A percentile compares a stretch with the other conserved stretches of the same genome.
These are phyloP conservation scores for Jacana jacana DNA, from an alignment of 2,113 vertebrate species.

Conservation along the genomic window DNA sequence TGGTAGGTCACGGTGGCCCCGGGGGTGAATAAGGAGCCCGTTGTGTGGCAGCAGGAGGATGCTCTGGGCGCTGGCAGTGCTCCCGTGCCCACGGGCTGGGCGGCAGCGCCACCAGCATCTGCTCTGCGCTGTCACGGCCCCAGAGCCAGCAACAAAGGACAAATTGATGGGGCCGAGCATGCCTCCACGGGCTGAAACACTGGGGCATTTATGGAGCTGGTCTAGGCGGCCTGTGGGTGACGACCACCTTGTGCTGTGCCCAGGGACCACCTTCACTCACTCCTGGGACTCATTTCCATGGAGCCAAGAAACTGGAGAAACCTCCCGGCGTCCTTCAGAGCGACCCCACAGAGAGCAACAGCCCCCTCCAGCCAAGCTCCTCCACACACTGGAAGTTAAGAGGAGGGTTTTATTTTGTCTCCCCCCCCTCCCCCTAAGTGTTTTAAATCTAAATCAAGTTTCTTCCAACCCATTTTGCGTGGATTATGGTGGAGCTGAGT, in stretches of 20 bases:
- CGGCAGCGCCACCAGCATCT: neutral
- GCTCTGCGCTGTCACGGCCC: neutral
- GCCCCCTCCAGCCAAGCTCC: fast-evolving
- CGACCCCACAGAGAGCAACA: fast-evolving
- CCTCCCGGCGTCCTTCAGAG: neutral
- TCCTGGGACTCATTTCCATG: fast-evolving
- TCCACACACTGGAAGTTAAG: fast-evolving
- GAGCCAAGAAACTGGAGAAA: neutral
- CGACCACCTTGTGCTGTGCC: fast-evolving
- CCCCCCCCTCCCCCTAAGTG: too few relatives aligned
- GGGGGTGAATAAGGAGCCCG: neutral
- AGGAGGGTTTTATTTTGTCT: too few relatives aligned
- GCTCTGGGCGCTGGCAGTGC: neutral
- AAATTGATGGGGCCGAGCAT: neutral
- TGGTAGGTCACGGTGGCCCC: fast-evolving
- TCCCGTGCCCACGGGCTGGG: neutral
- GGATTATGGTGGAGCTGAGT: neutral
- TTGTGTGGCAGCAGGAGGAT: neutral
- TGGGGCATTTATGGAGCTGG: neutral
- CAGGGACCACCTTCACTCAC: neutral
- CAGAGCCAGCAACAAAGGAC: neutral
- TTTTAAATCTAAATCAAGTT: neutral
- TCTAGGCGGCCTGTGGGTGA: neutral
- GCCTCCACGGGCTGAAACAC: neutral
- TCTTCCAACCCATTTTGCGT: fast-evolving